Evolutionary conservation across 2,888 invertebrate genomes (phyloP).

Genomic region (Oscheius sp.): DNA sequence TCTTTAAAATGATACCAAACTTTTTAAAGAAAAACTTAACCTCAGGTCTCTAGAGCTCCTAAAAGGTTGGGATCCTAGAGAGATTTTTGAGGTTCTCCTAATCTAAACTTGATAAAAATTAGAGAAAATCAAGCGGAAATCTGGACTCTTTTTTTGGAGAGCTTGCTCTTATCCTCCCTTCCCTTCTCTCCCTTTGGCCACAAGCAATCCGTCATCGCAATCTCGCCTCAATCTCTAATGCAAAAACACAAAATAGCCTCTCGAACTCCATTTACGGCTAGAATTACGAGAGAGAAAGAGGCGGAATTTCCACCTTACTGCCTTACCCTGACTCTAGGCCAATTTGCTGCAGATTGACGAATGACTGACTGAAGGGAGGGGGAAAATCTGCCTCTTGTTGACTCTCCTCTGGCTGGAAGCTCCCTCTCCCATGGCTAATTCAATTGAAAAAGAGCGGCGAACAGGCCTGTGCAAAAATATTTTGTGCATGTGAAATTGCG

Average conservation of each 20-base stretch:
- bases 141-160: no score
- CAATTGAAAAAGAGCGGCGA: not conserved
- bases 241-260: not conserved
- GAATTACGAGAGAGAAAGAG: not conserved
- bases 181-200: not conserved
- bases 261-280: not conserved
- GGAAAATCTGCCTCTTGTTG: not conserved
- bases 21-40: no score
- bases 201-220: not conserved
- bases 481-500: no score
- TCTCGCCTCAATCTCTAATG: not conserved
- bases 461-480: not conserved
- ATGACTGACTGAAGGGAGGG: not conserved
- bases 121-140: no score
- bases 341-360: not conserved
- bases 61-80: no score
- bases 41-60: no score
- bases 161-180: not conserved
- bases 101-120: no score
- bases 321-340: not conserved
- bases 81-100: no score
- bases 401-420: no score
- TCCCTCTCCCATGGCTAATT: not conserved
- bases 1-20: no score
- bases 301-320: no score